phyloP scores from a whole-genome alignment of 2,797 vertebrate species.

The Pelochelys cantorii region DNA sequence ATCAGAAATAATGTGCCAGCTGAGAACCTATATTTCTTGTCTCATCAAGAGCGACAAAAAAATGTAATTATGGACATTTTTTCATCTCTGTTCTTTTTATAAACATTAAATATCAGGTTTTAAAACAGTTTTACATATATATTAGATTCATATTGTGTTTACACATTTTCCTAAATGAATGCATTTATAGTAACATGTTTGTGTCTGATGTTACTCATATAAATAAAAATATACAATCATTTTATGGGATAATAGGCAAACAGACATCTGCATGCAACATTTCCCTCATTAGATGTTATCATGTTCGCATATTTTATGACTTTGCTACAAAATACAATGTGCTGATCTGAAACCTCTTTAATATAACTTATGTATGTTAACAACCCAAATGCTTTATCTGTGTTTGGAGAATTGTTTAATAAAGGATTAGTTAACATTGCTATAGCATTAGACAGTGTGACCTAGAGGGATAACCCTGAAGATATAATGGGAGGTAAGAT shows the following conservation, averaged over 20 bases:
- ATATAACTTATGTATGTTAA: constrained; percentile 59
- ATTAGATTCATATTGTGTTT: constrained; percentile 64
- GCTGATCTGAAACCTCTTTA: constrained; percentile 67
- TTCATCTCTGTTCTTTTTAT: constrained; percentile 53
- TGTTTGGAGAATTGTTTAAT: constrained; percentile 44
- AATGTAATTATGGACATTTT: constrained; percentile 14
- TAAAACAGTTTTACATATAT: constrained; percentile 63
- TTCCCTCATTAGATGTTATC: constrained; percentile 75
- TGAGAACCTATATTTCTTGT: constrained; percentile 52
- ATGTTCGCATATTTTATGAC: constrained; percentile 72
- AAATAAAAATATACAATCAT: constrained; percentile 75
- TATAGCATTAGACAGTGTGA: rapidly evolving
- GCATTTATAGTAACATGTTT: constrained; percentile 60
- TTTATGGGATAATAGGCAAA: constrained; percentile 76
- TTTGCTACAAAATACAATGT: constrained; percentile 71
- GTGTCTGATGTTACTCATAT: constrained; percentile 59
- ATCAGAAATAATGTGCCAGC: constrained; percentile 46
- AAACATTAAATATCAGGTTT: constrained; percentile 62
- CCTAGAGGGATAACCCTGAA: neutral
- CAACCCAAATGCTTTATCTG: constrained; percentile 64
- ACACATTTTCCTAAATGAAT: constrained; percentile 65
- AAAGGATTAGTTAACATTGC: neutral
- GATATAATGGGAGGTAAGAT: rapidly evolving
- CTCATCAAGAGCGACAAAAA: constrained; percentile 31
- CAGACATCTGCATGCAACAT: constrained; percentile 73